Evolutionary conservation across 2,113 vertebrate species (phyloP), one percentile per base, ranked within the genome.

Genomic region (Chionis minor): DNA sequence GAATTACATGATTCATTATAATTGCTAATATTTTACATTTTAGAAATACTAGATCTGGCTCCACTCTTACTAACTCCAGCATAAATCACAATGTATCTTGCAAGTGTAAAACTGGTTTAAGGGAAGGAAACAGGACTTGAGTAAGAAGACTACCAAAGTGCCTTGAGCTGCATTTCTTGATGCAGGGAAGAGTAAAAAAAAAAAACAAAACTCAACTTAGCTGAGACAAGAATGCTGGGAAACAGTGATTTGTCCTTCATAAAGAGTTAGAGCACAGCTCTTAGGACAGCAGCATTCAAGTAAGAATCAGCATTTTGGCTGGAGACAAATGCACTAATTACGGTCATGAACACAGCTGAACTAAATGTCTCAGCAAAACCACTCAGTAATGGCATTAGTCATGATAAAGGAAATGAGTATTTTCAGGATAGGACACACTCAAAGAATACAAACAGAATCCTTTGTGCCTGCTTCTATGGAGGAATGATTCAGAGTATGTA

Each of bases 301-400:
- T 33, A 85, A 88, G 84, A 90, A 94, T 95, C 96, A 96, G 89
- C 97, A 88, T 93, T 97, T 96, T 91, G 91, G 51, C 91, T 81
- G 45, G 66, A 97, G 87, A 96, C 78, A 97, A 97, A 96, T 59
- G 74, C 93, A 81, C 78, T 96, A 91, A 97, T 92, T 92, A 92
- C 0, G 0, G 87, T 67, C 83, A 82, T 70, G 81, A 90, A 90
- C 86, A 86, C 70, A 82, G 61, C 86, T 90, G 91, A 97, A 92
- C 74, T 73, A 85, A 92, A 79, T 69, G 74, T 40, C 95, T 96
- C 91, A 94, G 89, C 95, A 96, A 95, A 95, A 95, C 84, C 78
- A 69, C 91, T 91, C 81, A 70, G 89, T 35, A 79, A 71, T 51
- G 45, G 86, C 89, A 94, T 95, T 85, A 91, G 74, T 95, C 97